Evolutionary conservation across 2,797 vertebrate species (phyloP).

Genomic region (Ctenochaetus hawaiiensis): DNA sequence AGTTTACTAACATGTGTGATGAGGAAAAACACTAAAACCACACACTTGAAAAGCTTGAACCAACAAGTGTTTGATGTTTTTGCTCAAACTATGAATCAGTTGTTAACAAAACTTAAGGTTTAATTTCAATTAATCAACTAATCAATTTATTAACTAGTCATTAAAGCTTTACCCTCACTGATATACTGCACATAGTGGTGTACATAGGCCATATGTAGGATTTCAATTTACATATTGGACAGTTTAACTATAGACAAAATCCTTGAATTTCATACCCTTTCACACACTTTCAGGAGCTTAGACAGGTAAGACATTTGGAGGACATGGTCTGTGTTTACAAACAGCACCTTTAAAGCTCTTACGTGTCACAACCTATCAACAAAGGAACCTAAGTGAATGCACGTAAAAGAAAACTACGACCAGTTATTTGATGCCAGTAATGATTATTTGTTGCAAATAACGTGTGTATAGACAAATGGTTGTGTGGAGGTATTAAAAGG

Average conservation of each 20-base stretch:
- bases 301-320: background rate
- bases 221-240: too few species aligned
- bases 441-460: slow-evolving; percentile 28
- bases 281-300: background rate
- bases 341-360: slow-evolving; percentile 8
- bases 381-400: background rate
- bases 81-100: background rate
- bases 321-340: slow-evolving; percentile 32
- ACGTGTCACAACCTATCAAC: slow-evolving; percentile 12
- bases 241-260: too few species aligned
- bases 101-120: background rate
- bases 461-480: slow-evolving; percentile 13
- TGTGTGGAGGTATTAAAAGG: slow-evolving; percentile 14
- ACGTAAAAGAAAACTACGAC: background rate
- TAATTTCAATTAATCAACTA: background rate
- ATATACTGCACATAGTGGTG: background rate
- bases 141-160: background rate
- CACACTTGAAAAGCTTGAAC: background rate
- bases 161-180: background rate
- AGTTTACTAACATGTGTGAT: background rate
- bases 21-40: background rate
- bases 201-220: too few species aligned
- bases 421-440: background rate
- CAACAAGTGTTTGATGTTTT: background rate
- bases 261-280: too few species aligned